Evolutionary conservation across 2,113 vertebrate genomes (phyloP).

Genomic region (Microtus ochrogaster): DNA sequence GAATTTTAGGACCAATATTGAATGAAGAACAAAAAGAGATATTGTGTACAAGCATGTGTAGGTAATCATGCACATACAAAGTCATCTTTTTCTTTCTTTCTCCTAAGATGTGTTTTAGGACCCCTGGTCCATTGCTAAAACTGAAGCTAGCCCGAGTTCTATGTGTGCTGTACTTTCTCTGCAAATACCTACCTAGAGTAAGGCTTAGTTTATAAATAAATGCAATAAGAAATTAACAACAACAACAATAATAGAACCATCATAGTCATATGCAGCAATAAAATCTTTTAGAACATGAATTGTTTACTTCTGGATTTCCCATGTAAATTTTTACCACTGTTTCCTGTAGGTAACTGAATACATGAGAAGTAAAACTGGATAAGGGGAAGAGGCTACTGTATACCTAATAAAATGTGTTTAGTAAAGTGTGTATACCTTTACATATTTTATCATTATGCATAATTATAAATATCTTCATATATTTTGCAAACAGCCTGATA

Average conservation of each 20-base stretch:
- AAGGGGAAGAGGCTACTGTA: not conserved
- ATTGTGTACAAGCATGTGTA: not conserved
- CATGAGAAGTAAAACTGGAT: not conserved
- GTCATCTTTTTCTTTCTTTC: not conserved
- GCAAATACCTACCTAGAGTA: not conserved
- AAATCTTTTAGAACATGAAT: not conserved
- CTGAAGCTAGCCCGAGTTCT: not conserved
- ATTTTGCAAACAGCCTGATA: not conserved
- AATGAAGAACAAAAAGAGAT: not conserved
- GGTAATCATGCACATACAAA: not conserved
- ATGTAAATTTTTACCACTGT: not conserved
- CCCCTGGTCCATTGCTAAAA: not conserved
- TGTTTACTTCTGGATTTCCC: not conserved
- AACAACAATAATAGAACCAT: not conserved
- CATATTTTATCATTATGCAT: not conserved
- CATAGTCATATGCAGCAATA: not conserved
- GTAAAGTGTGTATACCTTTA: not conserved
- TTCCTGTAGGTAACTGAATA: not conserved
- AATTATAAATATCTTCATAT: not conserved
- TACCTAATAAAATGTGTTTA: not conserved
- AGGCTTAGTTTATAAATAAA: not conserved
- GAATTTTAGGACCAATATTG: not conserved
- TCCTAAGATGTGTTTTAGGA: not conserved
- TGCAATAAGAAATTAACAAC: not conserved
- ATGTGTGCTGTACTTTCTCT: not conserved